Conservation (phyloP, 2,888 invertebrate species). For the Stenotaenia linearis region DNA sequence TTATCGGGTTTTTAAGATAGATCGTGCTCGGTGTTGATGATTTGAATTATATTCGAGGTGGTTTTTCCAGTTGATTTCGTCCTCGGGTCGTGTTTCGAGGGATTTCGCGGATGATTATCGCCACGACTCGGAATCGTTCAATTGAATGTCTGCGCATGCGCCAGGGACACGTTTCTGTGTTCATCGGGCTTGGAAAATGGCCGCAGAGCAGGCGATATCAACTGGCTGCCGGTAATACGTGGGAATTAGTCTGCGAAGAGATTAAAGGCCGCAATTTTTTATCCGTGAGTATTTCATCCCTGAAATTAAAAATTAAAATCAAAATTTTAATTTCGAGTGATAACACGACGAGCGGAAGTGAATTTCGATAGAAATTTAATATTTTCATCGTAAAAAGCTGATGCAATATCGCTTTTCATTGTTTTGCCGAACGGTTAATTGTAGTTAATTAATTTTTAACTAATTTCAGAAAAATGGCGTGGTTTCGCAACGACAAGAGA, state of each 20-base stretch:
- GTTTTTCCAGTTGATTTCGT: background rate
- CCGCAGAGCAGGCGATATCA: background rate
- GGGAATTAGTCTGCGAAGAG: no score
- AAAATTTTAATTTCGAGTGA: no score
- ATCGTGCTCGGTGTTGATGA: background rate
- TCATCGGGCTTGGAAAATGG: background rate
- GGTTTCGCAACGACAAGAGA: constrained; percentile 40
- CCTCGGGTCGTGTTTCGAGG: background rate
- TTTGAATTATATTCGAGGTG: background rate
- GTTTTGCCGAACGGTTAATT: background rate
- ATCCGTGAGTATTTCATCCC: no score
- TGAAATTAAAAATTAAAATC: no score
- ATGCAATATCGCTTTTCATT: background rate
- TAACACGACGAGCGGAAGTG: no score
- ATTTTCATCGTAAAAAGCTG: no score
- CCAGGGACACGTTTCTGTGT: background rate
- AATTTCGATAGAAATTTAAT: no score
- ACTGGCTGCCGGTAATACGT: background rate
- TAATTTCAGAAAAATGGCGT: constrained; percentile 7
- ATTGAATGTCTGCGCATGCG: background rate
- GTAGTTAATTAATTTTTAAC: background rate
- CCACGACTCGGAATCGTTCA: background rate
- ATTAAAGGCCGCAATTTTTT: background rate
- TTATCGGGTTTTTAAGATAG: background rate
- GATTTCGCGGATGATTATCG: background rate